A percentile compares a stretch with the other conserved stretches of the same genome.
These are phyloP conservation scores for Anadara kagoshimensis DNA, from an alignment of 1,140 invertebrate species.

Conservation along the genomic window DNA sequence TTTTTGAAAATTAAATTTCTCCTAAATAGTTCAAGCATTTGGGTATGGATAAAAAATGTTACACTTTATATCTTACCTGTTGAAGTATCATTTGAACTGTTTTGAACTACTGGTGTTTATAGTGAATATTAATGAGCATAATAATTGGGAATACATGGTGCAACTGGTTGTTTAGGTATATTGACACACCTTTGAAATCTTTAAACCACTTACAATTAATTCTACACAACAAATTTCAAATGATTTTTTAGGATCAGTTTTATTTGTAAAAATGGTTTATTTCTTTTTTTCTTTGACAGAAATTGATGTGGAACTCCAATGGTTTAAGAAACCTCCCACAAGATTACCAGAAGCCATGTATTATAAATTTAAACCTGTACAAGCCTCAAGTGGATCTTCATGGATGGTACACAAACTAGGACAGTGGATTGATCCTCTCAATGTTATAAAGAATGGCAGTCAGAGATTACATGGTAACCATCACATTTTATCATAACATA, in stretches of 20 bases:
- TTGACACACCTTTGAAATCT: too few species aligned
- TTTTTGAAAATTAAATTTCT: too few species aligned
- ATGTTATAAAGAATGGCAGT: constrained; percentile 63
- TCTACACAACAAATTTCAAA: neutral
- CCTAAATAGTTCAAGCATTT: too few species aligned
- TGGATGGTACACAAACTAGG: constrained; percentile 59
- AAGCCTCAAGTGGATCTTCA: neutral
- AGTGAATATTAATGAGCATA: too few species aligned
- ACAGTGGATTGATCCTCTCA: constrained; percentile 52
- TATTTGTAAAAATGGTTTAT: neutral
- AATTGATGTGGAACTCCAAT: constrained; percentile 46
- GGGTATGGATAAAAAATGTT: too few species aligned
- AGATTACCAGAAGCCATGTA: constrained; percentile 58
- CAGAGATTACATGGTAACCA: constrained; percentile 61
- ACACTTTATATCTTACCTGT: too few species aligned
- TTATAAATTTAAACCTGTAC: constrained; percentile 53
- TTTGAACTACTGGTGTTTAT: too few species aligned
- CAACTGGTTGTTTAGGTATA: too few species aligned
- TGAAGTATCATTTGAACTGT: too few species aligned
- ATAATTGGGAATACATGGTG: too few species aligned
- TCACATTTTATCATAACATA: too few species aligned
- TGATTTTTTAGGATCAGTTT: neutral
- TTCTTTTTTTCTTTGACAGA: constrained; percentile 19
- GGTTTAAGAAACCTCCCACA: constrained; percentile 61
- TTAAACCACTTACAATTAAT: too few species aligned